Base-by-base conservation (phyloP, 2,888 invertebrate genomes). In the Rhaphigaster nebulosa region DNA sequence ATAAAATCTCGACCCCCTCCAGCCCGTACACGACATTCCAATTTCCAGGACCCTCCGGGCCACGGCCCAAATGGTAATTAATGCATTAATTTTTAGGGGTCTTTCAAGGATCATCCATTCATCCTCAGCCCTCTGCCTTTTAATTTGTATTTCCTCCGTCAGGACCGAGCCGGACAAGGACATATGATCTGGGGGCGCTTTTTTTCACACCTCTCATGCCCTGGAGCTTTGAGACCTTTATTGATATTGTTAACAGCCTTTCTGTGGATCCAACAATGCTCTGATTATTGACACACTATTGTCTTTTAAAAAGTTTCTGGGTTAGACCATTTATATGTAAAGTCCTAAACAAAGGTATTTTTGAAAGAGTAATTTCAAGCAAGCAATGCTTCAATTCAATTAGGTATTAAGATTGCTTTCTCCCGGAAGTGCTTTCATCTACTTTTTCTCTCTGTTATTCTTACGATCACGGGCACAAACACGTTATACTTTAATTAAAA, bases 41-140 rank as follows among this genome's bases (percentile, higher is more conserved):
- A 92, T 92, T 92, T 92, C 56, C 84, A 45, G 54, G 88, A 38
- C 90, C 88, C 56, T 87, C 56, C 56, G 60, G 38, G 76, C 65
- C 90, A 2, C 88, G 87, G 20, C 90, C 70, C 26, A 92, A 92
- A 93, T 92, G 92, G 92, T 93, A 93, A 93, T 93, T 93, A 93
- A 93, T 93, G 93, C 93, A 93, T 93, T 92, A 92, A 93, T 92
- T 92, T 92, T 92, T 92, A 91, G 92, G 60, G 88, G 45, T 84
- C 89, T 87, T 54, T 89, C 91, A 90, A 91, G 90, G 76, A 90
- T 90, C 91, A 91, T 92, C 91, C 91, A 91, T 92, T 92, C 91
- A 92, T 92, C 91, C 95, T 95, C 95, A 38, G 50, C 65, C 87
- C 90, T 87, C 65, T 87, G 65, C 87, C 91, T 87, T 90, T 91